A percentile compares a stretch with the other conserved stretches of the same genome.
These are phyloP conservation scores for Leptopilina myrica DNA, from an alignment of 2,888 invertebrate genomes.

Conservation along the genomic window DNA sequence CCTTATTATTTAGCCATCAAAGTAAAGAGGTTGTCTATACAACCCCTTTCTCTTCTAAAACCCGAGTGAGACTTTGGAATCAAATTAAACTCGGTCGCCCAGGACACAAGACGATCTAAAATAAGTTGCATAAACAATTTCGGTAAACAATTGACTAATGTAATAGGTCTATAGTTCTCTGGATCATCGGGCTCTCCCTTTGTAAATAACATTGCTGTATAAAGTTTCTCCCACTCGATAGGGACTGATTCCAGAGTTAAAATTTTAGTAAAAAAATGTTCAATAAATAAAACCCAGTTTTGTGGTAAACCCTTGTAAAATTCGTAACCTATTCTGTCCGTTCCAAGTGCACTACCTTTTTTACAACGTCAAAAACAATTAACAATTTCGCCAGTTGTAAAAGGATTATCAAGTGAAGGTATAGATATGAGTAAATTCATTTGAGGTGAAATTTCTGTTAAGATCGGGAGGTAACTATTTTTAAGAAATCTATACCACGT, in stretches of 20 bases:
- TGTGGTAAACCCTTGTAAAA: background rate
- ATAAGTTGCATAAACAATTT: background rate
- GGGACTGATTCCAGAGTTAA: background rate
- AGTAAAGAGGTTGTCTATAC: background rate
- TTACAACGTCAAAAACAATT: background rate
- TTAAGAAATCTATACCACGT: background rate
- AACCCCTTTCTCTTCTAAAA: background rate
- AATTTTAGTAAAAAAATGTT: background rate
- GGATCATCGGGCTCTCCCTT: background rate
- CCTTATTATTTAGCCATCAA: background rate
- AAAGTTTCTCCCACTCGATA: background rate
- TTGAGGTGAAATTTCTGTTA: background rate
- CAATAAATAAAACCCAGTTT: background rate
- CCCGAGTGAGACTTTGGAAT: background rate
- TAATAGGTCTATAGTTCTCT: background rate
- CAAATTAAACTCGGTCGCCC: background rate
- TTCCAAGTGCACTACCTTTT: background rate
- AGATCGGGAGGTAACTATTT: background rate
- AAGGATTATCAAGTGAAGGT: background rate
- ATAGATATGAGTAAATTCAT: background rate
- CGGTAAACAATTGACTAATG: background rate
- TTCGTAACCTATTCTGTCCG: background rate
- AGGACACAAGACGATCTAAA: background rate
- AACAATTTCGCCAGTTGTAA: background rate
- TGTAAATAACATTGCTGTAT: background rate